Evolutionary conservation across 2,113 vertebrate genomes (phyloP).

Genomic region (Potamarius usumacintae): DNA sequence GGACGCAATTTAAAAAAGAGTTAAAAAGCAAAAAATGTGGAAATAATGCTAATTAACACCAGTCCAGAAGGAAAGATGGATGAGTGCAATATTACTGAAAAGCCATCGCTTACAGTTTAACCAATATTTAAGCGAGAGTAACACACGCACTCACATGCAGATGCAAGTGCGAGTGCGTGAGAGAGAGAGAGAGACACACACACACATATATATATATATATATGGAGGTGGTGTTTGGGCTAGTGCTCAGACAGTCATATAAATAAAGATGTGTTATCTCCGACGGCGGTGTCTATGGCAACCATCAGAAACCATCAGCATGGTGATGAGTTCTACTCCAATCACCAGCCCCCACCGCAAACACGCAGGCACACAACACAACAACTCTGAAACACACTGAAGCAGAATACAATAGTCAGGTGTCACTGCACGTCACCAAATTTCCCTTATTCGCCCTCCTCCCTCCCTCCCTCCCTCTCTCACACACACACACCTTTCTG

Average conservation of each 20-base stretch:
- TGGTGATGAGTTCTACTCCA: neutral
- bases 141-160: neutral
- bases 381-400: neutral
- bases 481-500: constrained; percentile 10
- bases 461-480: neutral
- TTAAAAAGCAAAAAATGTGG: neutral
- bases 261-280: constrained; percentile 18
- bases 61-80: neutral
- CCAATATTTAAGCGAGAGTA: neutral
- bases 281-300: constrained; percentile 15
- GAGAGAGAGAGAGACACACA: neutral
- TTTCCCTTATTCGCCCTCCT: neutral
- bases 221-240: neutral
- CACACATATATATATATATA: too few relatives aligned
- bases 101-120: constrained; percentile 6
- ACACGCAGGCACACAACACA: neutral
- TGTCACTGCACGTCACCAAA: neutral
- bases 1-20: neutral
- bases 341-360: neutral
- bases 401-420: constrained; percentile 17
- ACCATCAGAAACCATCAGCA: constrained; percentile 21
- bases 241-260: neutral
- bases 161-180: neutral
- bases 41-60: neutral
- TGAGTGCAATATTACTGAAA: neutral